Evolutionary conservation across 30 jellyfish, hydroid and myxozoan genomes (phyloP).

Genomic region (Morbakka virulenta): DNA sequence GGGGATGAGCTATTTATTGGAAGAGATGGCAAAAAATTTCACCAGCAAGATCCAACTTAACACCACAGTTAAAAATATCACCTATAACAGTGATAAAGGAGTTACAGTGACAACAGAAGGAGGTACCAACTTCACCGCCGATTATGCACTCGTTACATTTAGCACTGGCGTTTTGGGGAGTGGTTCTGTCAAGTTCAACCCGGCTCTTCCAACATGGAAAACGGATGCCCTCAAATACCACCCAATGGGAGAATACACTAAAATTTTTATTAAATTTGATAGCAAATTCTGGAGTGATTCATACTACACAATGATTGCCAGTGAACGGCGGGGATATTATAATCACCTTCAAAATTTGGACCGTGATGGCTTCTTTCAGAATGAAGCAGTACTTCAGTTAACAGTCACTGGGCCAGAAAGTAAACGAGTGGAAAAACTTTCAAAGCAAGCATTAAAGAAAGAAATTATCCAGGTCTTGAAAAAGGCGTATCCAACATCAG

Average conservation of each 20-base stretch:
- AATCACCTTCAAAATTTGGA: slow-evolving; percentile 44
- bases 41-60: slow-evolving; percentile 12
- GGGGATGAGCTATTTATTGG: slow-evolving; percentile 23
- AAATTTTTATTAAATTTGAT: slow-evolving; percentile 42
- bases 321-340: slow-evolving; percentile 50
- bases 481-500: slow-evolving; percentile 44
- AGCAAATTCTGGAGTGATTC: slow-evolving; percentile 56
- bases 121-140: slow-evolving; percentile 45
- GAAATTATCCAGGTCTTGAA: slow-evolving; percentile 37
- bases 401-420: slow-evolving; percentile 61
- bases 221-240: slow-evolving; percentile 25
- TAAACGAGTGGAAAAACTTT: slow-evolving; percentile 31
- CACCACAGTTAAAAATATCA: slow-evolving; percentile 39
- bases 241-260: slow-evolving; percentile 49
- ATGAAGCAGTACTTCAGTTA: slow-evolving; percentile 40
- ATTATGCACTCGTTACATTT: slow-evolving; percentile 43
- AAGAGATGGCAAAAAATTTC: slow-evolving; percentile 12
- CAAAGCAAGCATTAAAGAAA: slow-evolving; percentile 30
- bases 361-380: slow-evolving; percentile 44
- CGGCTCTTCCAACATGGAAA: slow-evolving; percentile 61
- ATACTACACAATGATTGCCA: slow-evolving; percentile 48
- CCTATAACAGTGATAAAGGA: background rate
- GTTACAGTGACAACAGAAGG: slow-evolving; percentile 24
- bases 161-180: slow-evolving; percentile 60
- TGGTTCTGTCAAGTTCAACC: slow-evolving; percentile 27